A percentile compares a stretch with the other conserved stretches of the same genome.
Conservation (phyloP, 2,113 vertebrate species). For the Malurus melanocephalus region DNA sequence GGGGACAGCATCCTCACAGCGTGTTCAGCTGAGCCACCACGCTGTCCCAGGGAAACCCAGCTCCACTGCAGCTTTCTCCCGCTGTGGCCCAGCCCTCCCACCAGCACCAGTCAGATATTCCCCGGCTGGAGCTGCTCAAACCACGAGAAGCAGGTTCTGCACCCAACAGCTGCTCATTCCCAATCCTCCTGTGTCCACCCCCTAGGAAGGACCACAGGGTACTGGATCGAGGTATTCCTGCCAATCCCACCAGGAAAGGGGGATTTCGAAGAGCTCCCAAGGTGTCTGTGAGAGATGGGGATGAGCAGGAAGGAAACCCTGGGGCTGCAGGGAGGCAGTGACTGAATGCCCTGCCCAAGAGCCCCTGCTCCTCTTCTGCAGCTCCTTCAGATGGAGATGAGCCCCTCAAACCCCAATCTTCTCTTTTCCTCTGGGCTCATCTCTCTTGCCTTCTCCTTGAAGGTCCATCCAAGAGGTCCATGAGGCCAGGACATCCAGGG, state of each 20-base stretch:
- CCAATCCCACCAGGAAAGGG: not conserved
- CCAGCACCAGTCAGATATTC: not conserved
- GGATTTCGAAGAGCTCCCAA: not conserved
- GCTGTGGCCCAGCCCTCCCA: not conserved
- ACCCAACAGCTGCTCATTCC: not conserved
- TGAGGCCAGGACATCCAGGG: not conserved
- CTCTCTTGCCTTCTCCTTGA: not conserved
- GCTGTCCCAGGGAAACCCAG: not conserved
- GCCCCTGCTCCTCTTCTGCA: not conserved
- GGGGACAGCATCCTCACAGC: fast-evolving
- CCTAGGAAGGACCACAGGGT: not conserved
- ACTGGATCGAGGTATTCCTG: not conserved
- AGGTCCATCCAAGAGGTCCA: not conserved
- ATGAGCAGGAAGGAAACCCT: not conserved
- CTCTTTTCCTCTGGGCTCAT: not conserved
- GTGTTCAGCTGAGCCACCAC: fast-evolving
- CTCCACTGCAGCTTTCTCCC: not conserved
- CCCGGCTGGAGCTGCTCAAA: fast-evolving
- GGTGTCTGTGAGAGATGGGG: not conserved
- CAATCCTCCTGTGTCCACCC: not conserved
- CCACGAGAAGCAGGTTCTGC: not conserved
- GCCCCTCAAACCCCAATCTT: not conserved
- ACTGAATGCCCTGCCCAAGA: not conserved
- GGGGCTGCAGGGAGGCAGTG: not conserved
- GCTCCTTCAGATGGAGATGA: not conserved